These are phyloP conservation scores for Drosophila orosa DNA, from an alignment of 1,140 invertebrate species.

Conservation along the genomic window DNA sequence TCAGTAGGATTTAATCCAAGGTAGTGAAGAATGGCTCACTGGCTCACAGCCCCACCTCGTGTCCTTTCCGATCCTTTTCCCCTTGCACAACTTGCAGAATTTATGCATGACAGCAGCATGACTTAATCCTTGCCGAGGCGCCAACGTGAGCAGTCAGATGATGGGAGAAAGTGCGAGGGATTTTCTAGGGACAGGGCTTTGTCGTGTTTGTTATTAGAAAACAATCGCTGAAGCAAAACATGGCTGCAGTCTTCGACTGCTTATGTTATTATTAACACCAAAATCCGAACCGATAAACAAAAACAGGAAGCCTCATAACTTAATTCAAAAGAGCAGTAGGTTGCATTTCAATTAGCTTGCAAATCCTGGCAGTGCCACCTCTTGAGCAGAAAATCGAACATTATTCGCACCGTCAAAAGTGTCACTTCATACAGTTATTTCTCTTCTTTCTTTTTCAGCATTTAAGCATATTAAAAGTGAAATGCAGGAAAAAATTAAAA, in stretches of 20 bases:
- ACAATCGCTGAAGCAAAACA: conserved; percentile 38
- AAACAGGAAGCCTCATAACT: conserved; percentile 12
- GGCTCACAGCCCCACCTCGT: neutral
- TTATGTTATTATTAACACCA: conserved; percentile 61
- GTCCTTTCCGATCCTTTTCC: neutral
- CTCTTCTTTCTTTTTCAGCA: conserved; percentile 23
- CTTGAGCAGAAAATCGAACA: conserved; percentile 37
- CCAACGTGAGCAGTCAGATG: conserved; percentile 63
- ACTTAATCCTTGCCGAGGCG: conserved; percentile 69
- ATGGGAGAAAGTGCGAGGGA: conserved; percentile 20
- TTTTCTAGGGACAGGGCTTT: conserved; percentile 24
- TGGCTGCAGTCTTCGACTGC: conserved; percentile 17
- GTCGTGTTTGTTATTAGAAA: conserved; percentile 52
- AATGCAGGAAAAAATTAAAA: conserved; percentile 45
- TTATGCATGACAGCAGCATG: conserved; percentile 71
- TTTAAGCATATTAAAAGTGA: conserved; percentile 59
- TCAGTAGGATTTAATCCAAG: neutral
- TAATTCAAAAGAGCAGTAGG: conserved; percentile 8
- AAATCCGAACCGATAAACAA: conserved; percentile 52
- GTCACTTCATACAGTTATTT: conserved; percentile 31
- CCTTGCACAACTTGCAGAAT: conserved; percentile 69
- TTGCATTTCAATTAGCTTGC: conserved; percentile 32
- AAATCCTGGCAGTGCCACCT: conserved; percentile 8
- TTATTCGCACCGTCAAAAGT: conserved; percentile 43
- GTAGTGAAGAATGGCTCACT: neutral